A percentile compares a stretch with the other conserved stretches of the same genome.
These are phyloP conservation scores for Brenthis daphne DNA, from an alignment of 2,888 invertebrate genomes.

Conservation along the genomic window DNA sequence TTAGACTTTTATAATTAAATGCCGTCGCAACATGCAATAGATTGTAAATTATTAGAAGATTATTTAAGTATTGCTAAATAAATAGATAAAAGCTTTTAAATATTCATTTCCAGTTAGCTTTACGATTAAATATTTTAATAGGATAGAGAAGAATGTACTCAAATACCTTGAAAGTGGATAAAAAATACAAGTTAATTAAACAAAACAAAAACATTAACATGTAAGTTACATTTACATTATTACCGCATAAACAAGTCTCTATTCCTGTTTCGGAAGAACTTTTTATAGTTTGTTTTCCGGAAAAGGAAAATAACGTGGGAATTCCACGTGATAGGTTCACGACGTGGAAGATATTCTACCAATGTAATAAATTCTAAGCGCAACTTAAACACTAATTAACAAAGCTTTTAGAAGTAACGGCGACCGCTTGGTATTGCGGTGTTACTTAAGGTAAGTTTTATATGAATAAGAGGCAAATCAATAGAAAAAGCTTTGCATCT, in stretches of 20 bases:
- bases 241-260: constrained; percentile 8
- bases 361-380: not conserved
- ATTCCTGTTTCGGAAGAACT: constrained; percentile 3
- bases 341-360: not conserved
- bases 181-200: constrained; percentile 7
- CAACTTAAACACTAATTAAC: not conserved
- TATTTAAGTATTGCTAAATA: too few relatives aligned
- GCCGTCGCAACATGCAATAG: too few relatives aligned
- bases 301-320: constrained; percentile 15
- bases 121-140: too few relatives aligned
- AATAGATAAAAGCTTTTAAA: too few relatives aligned
- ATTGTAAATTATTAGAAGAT: too few relatives aligned
- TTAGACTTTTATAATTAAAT: too few relatives aligned
- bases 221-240: constrained; percentile 6
- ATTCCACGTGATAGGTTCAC: not conserved
- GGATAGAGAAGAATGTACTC: too few relatives aligned
- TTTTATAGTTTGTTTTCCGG: constrained; percentile 8
- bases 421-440: too few relatives aligned
- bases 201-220: constrained; percentile 9
- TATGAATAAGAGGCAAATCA: too few relatives aligned
- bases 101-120: too few relatives aligned
- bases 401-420: not conserved
- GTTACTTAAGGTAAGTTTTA: too few relatives aligned
- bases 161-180: not conserved
- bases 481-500: too few relatives aligned